Base-by-base conservation (phyloP, 2,888 invertebrate species). In the Drosophila koepferae region DNA sequence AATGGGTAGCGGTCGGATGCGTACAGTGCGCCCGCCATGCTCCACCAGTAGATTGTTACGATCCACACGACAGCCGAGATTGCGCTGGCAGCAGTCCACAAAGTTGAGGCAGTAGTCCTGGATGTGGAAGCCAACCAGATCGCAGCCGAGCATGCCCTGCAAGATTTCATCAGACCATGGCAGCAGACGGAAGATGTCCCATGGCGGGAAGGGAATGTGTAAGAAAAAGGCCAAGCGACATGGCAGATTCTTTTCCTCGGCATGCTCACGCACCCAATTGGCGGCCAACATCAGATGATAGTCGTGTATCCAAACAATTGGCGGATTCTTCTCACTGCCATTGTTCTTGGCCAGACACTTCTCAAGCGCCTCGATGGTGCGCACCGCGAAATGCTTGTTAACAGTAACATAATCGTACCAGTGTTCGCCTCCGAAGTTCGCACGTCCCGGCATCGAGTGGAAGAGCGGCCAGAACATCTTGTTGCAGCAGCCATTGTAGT, bases 151-250 rank as follows among this genome's bases (percentile, higher is more conserved):
- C 95, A 98, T 96, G 76, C 98, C 98, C 93, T 98, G 97, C 36
- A 98, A 94, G 63, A 98, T 96, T 94, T 98, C 98, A 93, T 98
- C 98, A n/a, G 97, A 96, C 97, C 98, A 97, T 2, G 98, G 98
- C 88, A 98, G 96, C 59, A 98, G 94, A 72, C 98, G 94, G 93
- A 97, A 98, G 80, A 98, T 97, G 90, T 98, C 98, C 97, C 98
- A 98, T 16, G 98, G 96, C 16, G 98, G 98, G 93, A 98, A 98
- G 0, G 98, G 98, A 89, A 98, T 98, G 93, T 98, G 98, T 72
- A 98, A 94, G 93, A 98, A 98, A 94, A 98, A 98, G 36, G 97
- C 98, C 77, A 98, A 93, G 91, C 97, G 97, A 90, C 96, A 96
- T 72, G 95, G 95, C 31, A 97, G 94, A 67, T 95, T 95, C 82